A percentile compares a stretch with the other conserved stretches of the same genome.
Conservation (phyloP, 2,113 vertebrate genomes). For the Bufo bufo region DNA sequence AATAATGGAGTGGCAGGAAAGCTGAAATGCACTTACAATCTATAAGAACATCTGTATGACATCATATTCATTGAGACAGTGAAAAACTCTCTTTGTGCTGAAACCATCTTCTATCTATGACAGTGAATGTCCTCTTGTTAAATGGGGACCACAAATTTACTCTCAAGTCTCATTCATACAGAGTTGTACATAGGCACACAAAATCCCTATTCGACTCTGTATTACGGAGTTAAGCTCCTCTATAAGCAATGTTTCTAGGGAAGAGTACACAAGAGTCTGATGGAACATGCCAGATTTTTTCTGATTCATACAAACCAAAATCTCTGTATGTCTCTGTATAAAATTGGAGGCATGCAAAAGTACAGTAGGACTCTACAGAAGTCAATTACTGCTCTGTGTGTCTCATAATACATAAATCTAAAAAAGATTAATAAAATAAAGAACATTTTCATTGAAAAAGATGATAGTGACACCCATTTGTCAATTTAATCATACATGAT, state of each 20-base stretch:
- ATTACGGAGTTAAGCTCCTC: background rate
- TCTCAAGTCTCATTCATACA: background rate
- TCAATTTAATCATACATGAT: too few relatives aligned
- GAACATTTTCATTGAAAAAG: too few relatives aligned
- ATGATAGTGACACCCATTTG: too few relatives aligned
- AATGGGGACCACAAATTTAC: background rate
- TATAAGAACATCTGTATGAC: background rate
- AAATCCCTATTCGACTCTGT: background rate
- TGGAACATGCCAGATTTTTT: too few relatives aligned
- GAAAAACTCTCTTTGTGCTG: background rate
- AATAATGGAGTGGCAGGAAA: background rate
- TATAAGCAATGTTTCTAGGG: background rate
- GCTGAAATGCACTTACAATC: background rate
- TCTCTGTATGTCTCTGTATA: background rate
- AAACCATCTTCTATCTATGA: background rate
- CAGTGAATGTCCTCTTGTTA: background rate
- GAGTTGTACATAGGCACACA: background rate
- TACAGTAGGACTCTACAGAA: too few relatives aligned
- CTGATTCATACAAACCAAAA: too few relatives aligned
- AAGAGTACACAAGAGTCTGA: too few relatives aligned
- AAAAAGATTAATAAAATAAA: too few relatives aligned
- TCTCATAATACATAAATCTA: too few relatives aligned
- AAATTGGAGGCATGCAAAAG: background rate
- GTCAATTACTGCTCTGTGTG: background rate
- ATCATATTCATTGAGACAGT: slow-evolving; percentile 7